Base-by-base conservation (phyloP, 2,797 vertebrate species). In the Ctenochaetus hawaiiensis region DNA sequence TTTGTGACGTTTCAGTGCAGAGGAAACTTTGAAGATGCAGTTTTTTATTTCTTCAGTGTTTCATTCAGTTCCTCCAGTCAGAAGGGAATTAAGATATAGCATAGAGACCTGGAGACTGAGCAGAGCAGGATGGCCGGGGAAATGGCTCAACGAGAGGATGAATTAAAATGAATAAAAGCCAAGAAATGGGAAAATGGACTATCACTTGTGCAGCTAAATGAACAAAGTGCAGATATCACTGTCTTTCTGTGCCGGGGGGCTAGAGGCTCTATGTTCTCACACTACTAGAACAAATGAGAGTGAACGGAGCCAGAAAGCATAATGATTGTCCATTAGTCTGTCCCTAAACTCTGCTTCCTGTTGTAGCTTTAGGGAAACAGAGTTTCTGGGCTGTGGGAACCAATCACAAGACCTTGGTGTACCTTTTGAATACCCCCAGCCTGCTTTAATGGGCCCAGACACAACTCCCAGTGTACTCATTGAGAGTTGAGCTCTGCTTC, bases 91-190 rank as follows among this genome's bases (percentile, higher is more conserved):
- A 85, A 84, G 74, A 93, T 87, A 92, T 93, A 91, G 84, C 78
- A 81, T 64, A 59, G 70, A 90, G 83, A 89, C 81, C 87, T 78
- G 78, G 82, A 90, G 82, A 78, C 84, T 82, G 77, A 83, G 80
- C 79, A 80, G 77, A 85, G 88, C 72, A 81, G 81, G 70, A 77
- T 62, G 78, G 72, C 75, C 13, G 20, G 77, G 89, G 81, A 92
- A 92, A 89, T 81, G 88, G 87, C 79, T 91, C 84, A 88, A 93
- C 77, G 80, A 69, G 67, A 80, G 79, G 86, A 89, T 75, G 83
- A 90, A 93, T 94, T 93, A 89, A 94, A 93, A 89, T 39, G 87
- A 91, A 93, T 94, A 93, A 93, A 93, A 91, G 90, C 83, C 84
- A 82, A 92, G 85, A 91, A 92, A 93, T 92, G 84, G 87, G 80